Base-by-base conservation (phyloP, 2,113 vertebrate genomes). In the Callipepla californica region DNA sequence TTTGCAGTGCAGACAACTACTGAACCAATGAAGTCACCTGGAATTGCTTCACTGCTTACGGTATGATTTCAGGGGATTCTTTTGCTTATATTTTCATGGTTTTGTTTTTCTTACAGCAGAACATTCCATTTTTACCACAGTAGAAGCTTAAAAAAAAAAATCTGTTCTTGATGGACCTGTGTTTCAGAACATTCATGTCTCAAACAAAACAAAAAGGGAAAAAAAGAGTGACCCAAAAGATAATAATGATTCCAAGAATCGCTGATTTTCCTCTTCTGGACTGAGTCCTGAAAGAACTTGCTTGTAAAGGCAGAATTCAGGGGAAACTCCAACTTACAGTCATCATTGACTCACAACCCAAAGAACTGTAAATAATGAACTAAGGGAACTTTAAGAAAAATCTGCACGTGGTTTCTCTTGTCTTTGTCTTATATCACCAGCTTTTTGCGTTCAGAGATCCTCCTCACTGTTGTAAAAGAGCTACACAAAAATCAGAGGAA, bases 311-410 rank as follows among this genome's bases (percentile, higher is more conserved):
- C 83, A 93, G 66, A 94, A 86, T 94, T 95, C 76, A 84, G 83
- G 77, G 80, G 70, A 93, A 95, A 90, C 93, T 95, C 92, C 80
- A 94, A 38, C 48, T 80, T 95, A 80, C 78, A 86, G 85, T 86
- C 85, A 80, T 90, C 40, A 32, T 53, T 78, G 58, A 72, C 30
- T 94, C 1, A 0, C n/a, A 81, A 84, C 66, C 76, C 90, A 87
- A 92, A 82, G 47, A 66, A 95, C 44, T 69, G 69, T 66, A 94
- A 88, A 78, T 62, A 57, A 78, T 92, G 18, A 90, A 87, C 76
- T 88, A 93, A 86, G 32, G 91, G 44, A 62, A 75, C 48, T 83
- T 80, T 67, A 74, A 90, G 36, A 86, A 40, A 91, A 65, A 84
- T 70, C 61, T 88, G n/a, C 45, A n/a, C 7, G 2, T 83, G 48